Percentiles rank a stretch among this genome's conserved stretches.
Conservation (phyloP, 2,113 vertebrate species). For the Echinops telfairi region DNA sequence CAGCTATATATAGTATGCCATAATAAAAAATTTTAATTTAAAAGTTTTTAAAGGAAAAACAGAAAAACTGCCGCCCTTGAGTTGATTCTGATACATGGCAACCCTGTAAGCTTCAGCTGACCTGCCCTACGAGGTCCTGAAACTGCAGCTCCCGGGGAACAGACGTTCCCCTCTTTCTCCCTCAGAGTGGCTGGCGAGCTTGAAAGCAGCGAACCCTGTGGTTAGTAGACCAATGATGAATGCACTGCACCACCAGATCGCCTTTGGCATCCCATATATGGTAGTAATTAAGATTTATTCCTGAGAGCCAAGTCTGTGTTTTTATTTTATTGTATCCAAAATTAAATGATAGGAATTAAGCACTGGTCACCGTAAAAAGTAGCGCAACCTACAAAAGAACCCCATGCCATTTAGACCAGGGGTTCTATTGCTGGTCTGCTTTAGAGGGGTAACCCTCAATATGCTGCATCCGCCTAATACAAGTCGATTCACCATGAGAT, state of each 20-base stretch:
- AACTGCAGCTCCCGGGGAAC: too few relatives aligned
- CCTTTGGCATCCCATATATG: background rate
- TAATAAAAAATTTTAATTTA: too few relatives aligned
- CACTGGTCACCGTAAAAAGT: constrained; percentile 11
- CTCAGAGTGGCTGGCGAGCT: too few relatives aligned
- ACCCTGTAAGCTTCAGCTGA: too few relatives aligned
- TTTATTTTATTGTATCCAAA: background rate
- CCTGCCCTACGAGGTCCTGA: too few relatives aligned
- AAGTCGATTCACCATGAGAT: background rate
- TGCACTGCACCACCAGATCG: background rate
- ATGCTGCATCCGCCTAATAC: background rate
- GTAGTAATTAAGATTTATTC: background rate
- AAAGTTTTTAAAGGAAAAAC: too few relatives aligned
- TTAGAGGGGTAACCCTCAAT: background rate
- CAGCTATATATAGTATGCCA: background rate
- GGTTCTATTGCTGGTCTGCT: background rate
- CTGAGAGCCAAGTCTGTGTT: background rate
- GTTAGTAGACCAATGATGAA: too few relatives aligned
- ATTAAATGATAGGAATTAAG: background rate
- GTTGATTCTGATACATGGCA: too few relatives aligned
- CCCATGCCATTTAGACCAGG: rapidly evolving
- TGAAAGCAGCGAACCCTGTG: too few relatives aligned
- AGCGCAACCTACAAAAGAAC: background rate
- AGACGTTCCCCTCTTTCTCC: too few relatives aligned
- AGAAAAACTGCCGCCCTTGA: too few relatives aligned